Evolutionary conservation across 2,797 vertebrate genomes (phyloP), one percentile per base, ranked within the genome.

Genomic region (Molossus alvarezi): DNA sequence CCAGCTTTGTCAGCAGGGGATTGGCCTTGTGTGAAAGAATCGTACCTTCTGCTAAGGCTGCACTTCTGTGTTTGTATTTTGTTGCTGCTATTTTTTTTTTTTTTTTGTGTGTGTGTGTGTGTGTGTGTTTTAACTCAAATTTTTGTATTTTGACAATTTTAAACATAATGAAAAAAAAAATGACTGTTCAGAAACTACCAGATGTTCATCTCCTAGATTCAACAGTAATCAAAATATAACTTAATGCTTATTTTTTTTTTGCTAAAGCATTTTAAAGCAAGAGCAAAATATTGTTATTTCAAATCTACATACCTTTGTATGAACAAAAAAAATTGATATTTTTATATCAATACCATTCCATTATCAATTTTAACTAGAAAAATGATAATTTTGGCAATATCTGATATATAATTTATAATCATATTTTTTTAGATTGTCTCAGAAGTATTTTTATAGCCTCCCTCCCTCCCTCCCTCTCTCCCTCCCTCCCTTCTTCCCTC

Each of bases 61-160:
- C 53, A 73, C 4, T 91, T 96, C 94, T 48, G 33, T 45, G 51
- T n/a, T 80, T 73, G 64, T 57, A 29, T 60, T 84, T 72, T 86
- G 27, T 76, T 41, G 48, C 8, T 80, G 23, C 55, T 81, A 4
- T 9, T 76, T 65, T 62, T 45, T 3, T 45, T 5, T 62, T 45
- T 5, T 45, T 5, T 45, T 5, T 45, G 41, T 41, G 41, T 41
- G 41, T 41, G 41, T 41, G 41, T 45, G 41, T 45, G 41, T 45
- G 3, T 45, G 41, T 45, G 41, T 45, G 41, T 69, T 76, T 62
- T 29, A 15, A 29, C 37, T 41, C 21, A 15, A 57, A 8, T 25
- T 75, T 88, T 88, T 29, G 6, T 53, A 71, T 11, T 37, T 45
- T 86, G 62, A 37, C 67, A 33, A 58, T 58, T 75, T 77, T 41